Base-by-base conservation (phyloP, 2,888 invertebrate species). In the Epistrophe eligans region DNA sequence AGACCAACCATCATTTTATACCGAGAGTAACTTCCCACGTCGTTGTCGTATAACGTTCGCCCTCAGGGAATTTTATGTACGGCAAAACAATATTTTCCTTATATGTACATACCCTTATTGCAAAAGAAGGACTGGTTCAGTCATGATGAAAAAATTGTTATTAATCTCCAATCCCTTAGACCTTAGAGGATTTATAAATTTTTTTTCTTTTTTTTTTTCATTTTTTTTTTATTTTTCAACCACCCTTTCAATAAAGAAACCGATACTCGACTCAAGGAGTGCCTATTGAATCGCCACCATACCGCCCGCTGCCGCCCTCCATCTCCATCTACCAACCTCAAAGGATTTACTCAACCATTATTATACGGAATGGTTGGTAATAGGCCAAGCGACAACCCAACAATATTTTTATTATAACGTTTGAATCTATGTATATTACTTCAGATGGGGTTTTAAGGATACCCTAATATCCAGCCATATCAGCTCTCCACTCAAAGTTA, bases 271-370 rank as follows among this genome's bases (percentile, higher is more conserved):
- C 77, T 74, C 35, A 79, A 82, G 74, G 64, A 66, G 66, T 28
- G 76, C 40, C 64, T 70, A 55, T 70, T n/a, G 40, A 38, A 70
- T 70, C 70, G 40, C 24, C 57, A 35, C 38, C 74, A 17, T 1
- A 32, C 40, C 28, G 15, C 40, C n/a, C 11, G 9, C 1, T 24
- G 8, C 38, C 50, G 15, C 7, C 17, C 38, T 17, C 50, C 48
- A 15, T 48, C n/a, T 58, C 64, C 40, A 62, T 58, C 70, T 58
- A 76, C 64, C 64, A 83, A 83, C 83, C 83, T 87, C 87, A 87
- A 87, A 87, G 83, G 87, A 87, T 83, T 87, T 83, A 87, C 74
- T 87, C 87, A 87, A 87, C 83, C 87, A 83, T 87, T 87, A 87
- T 83, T 83, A 83, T 87, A 79, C 76, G 87, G 82, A 76, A 87